Conservation (phyloP, 2,113 vertebrate species). For the Empidonax traillii region DNA sequence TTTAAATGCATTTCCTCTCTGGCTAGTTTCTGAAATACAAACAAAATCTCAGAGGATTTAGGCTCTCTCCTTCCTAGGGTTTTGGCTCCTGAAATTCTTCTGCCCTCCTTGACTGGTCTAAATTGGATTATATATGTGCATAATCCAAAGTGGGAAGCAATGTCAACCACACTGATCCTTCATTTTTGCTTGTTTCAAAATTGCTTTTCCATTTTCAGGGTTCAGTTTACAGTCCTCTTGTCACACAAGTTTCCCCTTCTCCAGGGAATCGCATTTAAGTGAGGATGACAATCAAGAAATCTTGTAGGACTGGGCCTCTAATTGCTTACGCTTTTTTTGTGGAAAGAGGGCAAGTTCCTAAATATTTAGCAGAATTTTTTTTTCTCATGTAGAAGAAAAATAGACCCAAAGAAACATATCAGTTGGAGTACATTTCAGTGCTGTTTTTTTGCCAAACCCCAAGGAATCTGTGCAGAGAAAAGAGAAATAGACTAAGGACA, state of each 20-base stretch:
- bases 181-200: slow-evolving; percentile 46
- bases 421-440: neutral
- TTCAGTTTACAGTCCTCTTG: slow-evolving; percentile 29
- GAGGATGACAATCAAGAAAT: neutral
- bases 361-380: neutral
- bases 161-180: slow-evolving; percentile 41
- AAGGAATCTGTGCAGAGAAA: slow-evolving; percentile 1
- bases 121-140: slow-evolving; percentile 47
- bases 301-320: neutral
- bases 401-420: neutral
- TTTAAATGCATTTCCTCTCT: slow-evolving; percentile 7
- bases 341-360: neutral
- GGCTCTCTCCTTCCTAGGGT: neutral
- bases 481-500: neutral
- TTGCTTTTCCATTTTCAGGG: slow-evolving; percentile 19
- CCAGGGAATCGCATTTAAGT: neutral
- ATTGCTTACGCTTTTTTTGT: neutral
- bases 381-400: neutral
- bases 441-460: neutral
- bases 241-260: slow-evolving; percentile 17
- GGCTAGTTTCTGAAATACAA: slow-evolving; percentile 46
- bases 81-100: slow-evolving; percentile 13
- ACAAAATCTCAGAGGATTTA: slow-evolving; percentile 39
- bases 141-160: slow-evolving; percentile 49
- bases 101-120: slow-evolving; percentile 18